These are phyloP conservation scores for Achroia grisella DNA, from an alignment of 1,140 invertebrate genomes.

Conservation along the genomic window DNA sequence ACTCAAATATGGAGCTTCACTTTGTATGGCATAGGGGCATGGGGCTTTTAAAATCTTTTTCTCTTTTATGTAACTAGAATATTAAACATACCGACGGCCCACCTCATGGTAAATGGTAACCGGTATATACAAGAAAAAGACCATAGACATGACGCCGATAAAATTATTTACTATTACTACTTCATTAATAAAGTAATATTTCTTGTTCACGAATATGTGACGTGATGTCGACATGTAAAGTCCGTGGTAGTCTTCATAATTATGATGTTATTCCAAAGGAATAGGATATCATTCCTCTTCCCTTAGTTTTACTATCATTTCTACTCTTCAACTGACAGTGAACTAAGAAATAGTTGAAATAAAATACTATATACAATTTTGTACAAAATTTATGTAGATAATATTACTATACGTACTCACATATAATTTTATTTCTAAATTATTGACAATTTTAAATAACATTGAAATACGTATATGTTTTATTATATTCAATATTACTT, in stretches of 20 bases:
- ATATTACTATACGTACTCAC: neutral
- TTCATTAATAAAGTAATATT: too few species aligned
- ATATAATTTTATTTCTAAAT: neutral
- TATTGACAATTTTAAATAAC: neutral
- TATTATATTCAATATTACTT: constrained; percentile 3
- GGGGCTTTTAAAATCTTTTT: too few species aligned
- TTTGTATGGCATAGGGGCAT: too few species aligned
- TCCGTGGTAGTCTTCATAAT: neutral
- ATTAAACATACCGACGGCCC: too few species aligned
- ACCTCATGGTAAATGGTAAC: neutral
- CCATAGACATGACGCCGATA: neutral
- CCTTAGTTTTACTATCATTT: neutral
- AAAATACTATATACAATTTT: neutral
- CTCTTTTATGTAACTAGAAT: too few species aligned
- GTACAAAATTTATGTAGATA: neutral
- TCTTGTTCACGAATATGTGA: too few species aligned
- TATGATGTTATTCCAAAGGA: neutral
- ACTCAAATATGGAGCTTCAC: neutral
- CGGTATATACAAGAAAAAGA: neutral
- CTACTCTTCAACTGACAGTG: too few species aligned
- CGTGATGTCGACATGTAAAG: too few species aligned
- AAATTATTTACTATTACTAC: too few species aligned
- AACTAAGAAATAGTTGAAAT: neutral
- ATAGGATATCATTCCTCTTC: neutral
- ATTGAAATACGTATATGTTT: neutral